Percentiles rank a stretch among this genome's conserved stretches.
phyloP scores from a whole-genome alignment of 2,797 vertebrate species.

The Syndactyla subalaris region DNA sequence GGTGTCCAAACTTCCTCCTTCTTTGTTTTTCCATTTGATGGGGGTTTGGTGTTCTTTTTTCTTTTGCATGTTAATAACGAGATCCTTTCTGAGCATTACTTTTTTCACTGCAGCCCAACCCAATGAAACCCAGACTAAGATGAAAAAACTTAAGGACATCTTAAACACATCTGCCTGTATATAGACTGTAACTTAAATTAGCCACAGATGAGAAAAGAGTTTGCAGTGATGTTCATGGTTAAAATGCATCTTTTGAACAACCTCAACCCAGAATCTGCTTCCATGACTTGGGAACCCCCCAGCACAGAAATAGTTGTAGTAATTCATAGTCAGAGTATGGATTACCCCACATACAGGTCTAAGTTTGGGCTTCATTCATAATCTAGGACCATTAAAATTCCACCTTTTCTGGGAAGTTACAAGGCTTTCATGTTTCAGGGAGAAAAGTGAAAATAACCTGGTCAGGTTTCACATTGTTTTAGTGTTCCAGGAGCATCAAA shows the following conservation, averaged over 20 bases:
- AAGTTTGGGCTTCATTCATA: background rate
- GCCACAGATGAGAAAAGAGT: background rate
- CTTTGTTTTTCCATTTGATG: background rate
- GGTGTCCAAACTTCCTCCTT: background rate
- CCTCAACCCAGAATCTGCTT: background rate
- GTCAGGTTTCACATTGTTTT: background rate
- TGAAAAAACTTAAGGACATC: rapidly evolving
- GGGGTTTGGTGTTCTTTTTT: rapidly evolving
- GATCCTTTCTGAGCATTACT: background rate
- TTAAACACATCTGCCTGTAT: rapidly evolving
- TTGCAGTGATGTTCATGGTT: background rate
- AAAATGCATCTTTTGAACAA: background rate
- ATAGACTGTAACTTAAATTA: background rate
- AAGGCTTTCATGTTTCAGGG: background rate
- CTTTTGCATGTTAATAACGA: rapidly evolving
- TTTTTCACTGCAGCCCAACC: background rate
- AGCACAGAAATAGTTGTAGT: background rate
- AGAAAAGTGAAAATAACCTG: background rate
- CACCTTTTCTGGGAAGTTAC: background rate
- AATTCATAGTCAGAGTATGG: background rate
- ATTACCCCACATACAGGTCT: background rate
- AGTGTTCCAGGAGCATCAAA: background rate
- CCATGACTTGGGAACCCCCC: background rate
- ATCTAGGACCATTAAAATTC: background rate
- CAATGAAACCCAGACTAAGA: background rate